Conservation (phyloP, 2,113 vertebrate species). For the Willisornis vidua region DNA sequence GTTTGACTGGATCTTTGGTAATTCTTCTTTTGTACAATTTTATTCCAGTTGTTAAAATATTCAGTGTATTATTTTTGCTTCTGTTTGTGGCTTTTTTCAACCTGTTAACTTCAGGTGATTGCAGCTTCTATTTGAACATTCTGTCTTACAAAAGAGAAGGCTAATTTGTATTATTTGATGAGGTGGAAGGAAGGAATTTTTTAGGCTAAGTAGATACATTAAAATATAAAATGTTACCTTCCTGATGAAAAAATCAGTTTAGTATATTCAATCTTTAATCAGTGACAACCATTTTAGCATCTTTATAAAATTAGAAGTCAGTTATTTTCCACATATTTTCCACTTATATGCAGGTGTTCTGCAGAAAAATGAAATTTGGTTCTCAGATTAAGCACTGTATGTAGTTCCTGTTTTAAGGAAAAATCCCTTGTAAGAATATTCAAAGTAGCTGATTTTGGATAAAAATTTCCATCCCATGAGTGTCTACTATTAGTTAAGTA, state of each 20-base stretch:
- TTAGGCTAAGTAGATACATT: not conserved
- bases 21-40: not conserved
- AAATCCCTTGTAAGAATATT: not conserved
- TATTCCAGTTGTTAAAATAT: not conserved
- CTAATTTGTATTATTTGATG: not conserved
- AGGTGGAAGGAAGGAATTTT: conserved; percentile 6
- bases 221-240: not conserved
- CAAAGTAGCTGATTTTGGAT: not conserved
- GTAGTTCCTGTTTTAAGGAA: not conserved
- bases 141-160: not conserved
- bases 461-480: not conserved
- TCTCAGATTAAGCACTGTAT: not conserved
- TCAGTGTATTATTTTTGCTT: not conserved
- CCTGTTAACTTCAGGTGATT: not conserved
- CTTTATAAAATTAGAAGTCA: not conserved
- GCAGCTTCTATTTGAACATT: not conserved
- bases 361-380: not conserved
- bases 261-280: not conserved
- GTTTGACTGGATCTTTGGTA: not conserved
- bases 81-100: not conserved
- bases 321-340: not conserved
- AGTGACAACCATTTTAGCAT: not conserved
- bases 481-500: not conserved
- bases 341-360: not conserved
- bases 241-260: not conserved